These are phyloP conservation scores for Lepidocyrtinus sp. DNA, from an alignment of 2,888 invertebrate species.

Conservation along the genomic window DNA sequence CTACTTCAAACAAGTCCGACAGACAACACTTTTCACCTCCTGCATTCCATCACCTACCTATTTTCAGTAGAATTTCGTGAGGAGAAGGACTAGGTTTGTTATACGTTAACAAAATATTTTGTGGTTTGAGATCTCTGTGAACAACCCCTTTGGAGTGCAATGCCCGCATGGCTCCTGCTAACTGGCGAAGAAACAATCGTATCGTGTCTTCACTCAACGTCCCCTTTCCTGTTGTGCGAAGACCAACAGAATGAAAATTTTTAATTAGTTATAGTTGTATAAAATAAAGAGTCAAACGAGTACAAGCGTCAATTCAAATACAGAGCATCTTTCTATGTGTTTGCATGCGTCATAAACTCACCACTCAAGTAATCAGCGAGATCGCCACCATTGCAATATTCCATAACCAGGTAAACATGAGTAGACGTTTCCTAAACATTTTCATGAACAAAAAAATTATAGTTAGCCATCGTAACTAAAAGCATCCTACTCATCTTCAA, in stretches of 20 bases:
- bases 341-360: slow-evolving; percentile 71
- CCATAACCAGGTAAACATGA: slow-evolving; percentile 98
- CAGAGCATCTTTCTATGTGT: neutral
- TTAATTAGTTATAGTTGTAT: neutral
- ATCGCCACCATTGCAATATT: slow-evolving; percentile 99
- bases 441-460: neutral
- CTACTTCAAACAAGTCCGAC: too few species aligned
- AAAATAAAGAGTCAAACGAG: neutral
- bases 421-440: slow-evolving; percentile 85
- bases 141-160: slow-evolving; percentile 98
- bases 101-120: slow-evolving; percentile 97
- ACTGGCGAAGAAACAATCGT: slow-evolving; percentile 92
- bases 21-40: too few species aligned
- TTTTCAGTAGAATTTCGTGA: slow-evolving; percentile 93
- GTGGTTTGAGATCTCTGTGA: slow-evolving; percentile 98
- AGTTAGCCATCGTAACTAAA: too few species aligned
- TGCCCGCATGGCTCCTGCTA: slow-evolving; percentile 98
- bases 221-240: slow-evolving; percentile 80
- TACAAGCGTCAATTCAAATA: neutral
- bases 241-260: too few species aligned
- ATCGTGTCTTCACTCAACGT: slow-evolving; percentile 98
- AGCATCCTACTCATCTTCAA: neutral
- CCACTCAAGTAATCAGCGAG: slow-evolving; percentile 95
- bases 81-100: slow-evolving; percentile 80
- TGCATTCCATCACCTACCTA: slow-evolving; percentile 78